phyloP scores from a whole-genome alignment of 1,140 invertebrate species.

The Apis mellifera region DNA sequence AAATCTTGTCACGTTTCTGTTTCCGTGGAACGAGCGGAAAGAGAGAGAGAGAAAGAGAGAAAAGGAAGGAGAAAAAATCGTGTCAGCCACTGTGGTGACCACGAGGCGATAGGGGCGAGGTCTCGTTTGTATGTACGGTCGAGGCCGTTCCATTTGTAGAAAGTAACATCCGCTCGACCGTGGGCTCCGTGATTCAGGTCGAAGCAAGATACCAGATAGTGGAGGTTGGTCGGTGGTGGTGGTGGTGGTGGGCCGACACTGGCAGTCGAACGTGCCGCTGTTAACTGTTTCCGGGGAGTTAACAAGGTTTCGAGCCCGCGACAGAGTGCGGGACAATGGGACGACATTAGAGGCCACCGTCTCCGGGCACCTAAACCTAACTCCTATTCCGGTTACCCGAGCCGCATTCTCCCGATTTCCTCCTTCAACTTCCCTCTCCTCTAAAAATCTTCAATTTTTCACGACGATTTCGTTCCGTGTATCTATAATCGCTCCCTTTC shows the following conservation, averaged over 20 bases:
- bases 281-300: slow-evolving; percentile 75
- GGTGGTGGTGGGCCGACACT: not conserved
- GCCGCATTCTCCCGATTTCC: not conserved
- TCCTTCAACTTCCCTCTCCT: too few relatives aligned
- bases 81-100: not conserved
- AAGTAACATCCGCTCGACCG: slow-evolving; percentile 43
- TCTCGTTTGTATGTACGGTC: slow-evolving; percentile 59
- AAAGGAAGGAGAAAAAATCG: not conserved
- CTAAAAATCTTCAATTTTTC: not conserved
- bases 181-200: slow-evolving; percentile 59
- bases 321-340: slow-evolving; percentile 67
- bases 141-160: slow-evolving; percentile 56
- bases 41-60: not conserved
- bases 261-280: slow-evolving; percentile 66
- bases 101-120: not conserved
- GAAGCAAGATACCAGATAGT: slow-evolving; percentile 38
- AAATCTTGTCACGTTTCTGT: not conserved
- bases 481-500: too few relatives aligned
- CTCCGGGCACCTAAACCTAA: slow-evolving; percentile 60
- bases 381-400: slow-evolving; percentile 27
- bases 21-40: not conserved
- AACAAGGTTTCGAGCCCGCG: slow-evolving; percentile 71
- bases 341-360: slow-evolving; percentile 65
- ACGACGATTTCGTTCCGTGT: too few relatives aligned
- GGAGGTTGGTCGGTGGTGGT: slow-evolving; percentile 1